Percentiles rank a stretch among this genome's conserved stretches.
Evolutionary conservation across 1,140 invertebrate species (phyloP).

Genomic region (Drosophila repleta): DNA sequence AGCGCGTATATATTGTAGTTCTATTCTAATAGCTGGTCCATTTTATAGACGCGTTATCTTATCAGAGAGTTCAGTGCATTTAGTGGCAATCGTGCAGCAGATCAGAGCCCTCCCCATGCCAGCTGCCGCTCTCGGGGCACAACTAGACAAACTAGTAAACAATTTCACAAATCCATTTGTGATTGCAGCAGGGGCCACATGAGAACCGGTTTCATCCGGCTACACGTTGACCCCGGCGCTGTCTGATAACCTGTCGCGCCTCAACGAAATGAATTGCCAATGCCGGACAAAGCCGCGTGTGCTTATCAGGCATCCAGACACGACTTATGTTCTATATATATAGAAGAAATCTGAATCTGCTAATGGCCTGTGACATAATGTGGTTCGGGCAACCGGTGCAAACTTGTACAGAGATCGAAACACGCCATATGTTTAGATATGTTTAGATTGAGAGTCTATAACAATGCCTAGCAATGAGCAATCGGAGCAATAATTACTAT

Average conservation of each 20-base stretch:
- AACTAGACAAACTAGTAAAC: constrained; percentile 39
- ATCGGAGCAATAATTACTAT: constrained; percentile 7
- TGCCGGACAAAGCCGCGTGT: constrained; percentile 23
- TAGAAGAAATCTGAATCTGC: background rate
- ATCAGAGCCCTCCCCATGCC: background rate
- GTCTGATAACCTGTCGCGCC: constrained; percentile 30
- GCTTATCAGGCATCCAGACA: constrained; percentile 31
- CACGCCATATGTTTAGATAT: background rate
- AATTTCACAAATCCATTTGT: constrained; percentile 33
- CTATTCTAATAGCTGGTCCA: no score
- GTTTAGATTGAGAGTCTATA: background rate
- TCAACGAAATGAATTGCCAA: constrained; percentile 35
- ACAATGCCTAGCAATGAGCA: background rate
- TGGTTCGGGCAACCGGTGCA: no score
- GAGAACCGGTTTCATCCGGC: constrained; percentile 34
- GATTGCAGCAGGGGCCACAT: constrained; percentile 20
- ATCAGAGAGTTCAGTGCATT: constrained; percentile 2
- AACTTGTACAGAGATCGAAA: background rate
- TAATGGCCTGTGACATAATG: no score
- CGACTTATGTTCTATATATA: background rate
- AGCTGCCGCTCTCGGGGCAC: background rate
- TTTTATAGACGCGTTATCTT: no score
- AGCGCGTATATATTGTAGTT: no score
- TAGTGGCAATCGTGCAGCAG: background rate
- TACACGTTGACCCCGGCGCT: constrained; percentile 18